These are phyloP conservation scores for Peromyscus californicus DNA, from an alignment of 2,113 vertebrate species.

Conservation along the genomic window DNA sequence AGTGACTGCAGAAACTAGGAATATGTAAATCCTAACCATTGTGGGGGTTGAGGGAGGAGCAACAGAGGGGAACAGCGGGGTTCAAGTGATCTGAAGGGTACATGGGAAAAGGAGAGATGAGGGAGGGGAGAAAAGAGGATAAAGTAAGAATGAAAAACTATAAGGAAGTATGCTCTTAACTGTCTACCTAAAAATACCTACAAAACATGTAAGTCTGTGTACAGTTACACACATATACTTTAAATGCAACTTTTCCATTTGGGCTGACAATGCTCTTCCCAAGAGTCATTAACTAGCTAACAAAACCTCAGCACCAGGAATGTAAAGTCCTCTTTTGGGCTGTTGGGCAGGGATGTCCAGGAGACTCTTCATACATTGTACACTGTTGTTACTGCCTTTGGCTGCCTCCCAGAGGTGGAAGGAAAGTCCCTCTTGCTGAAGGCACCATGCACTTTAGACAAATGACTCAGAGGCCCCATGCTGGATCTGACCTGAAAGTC, in stretches of 20 bases:
- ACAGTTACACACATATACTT: background rate
- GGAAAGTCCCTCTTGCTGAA: background rate
- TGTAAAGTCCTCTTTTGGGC: background rate
- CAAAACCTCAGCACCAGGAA: background rate
- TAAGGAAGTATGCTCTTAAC: background rate
- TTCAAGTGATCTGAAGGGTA: background rate
- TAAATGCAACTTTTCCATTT: background rate
- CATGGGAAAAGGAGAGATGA: background rate
- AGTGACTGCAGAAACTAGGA: background rate
- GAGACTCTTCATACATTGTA: background rate
- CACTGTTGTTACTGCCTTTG: background rate
- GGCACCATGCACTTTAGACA: background rate
- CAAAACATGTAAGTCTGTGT: background rate
- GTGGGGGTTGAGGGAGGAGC: background rate
- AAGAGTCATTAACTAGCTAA: background rate
- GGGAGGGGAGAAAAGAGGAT: background rate
- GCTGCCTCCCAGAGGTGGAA: background rate
- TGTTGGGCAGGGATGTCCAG: background rate
- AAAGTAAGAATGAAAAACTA: background rate
- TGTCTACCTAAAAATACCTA: background rate
- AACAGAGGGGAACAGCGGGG: background rate
- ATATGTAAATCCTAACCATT: background rate
- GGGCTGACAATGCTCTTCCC: background rate
- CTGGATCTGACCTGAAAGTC: background rate
- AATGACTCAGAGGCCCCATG: background rate